Evolutionary conservation across 2,797 vertebrate species (phyloP).

Genomic region (Erithacus rubecula): DNA sequence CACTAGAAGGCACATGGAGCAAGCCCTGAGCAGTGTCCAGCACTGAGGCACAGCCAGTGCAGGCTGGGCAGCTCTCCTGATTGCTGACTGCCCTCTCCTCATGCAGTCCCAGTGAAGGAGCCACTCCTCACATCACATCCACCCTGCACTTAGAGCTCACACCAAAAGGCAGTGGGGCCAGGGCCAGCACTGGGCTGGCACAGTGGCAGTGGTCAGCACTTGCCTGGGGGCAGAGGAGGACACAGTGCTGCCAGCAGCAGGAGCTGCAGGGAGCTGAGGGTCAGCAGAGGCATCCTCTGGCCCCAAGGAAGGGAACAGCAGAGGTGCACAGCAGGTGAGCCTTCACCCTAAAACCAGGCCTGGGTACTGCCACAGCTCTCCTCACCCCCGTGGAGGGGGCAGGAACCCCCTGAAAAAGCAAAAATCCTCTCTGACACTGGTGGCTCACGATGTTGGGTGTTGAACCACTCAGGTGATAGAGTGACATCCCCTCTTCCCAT

Average conservation of each 20-base stretch:
- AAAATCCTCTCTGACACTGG: not conserved
- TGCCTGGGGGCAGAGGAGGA: not conserved
- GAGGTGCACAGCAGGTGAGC: not conserved
- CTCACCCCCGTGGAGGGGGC: rapidly evolving
- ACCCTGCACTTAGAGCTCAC: not conserved
- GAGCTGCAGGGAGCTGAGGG: not conserved
- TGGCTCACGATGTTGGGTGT: rapidly evolving
- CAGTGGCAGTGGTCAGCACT: too few species aligned
- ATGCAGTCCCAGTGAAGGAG: rapidly evolving
- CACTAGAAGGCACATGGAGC: rapidly evolving
- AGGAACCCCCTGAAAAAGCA: not conserved
- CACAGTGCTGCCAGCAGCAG: rapidly evolving
- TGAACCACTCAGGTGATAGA: not conserved
- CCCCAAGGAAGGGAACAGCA: too few species aligned
- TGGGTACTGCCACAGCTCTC: not conserved
- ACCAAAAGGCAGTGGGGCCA: rapidly evolving
- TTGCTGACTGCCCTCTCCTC: too few species aligned
- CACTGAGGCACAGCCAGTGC: rapidly evolving
- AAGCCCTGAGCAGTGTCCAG: not conserved
- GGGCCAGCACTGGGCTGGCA: too few species aligned
- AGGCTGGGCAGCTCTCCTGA: rapidly evolving
- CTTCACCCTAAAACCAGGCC: not conserved
- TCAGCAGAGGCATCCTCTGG: not conserved
- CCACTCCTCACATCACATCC: rapidly evolving
- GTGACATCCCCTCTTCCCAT: rapidly evolving